Percentiles rank a stretch among this genome's conserved stretches.
These are phyloP conservation scores for Ceyx erithaca DNA, from an alignment of 2,797 vertebrate genomes.

Conservation along the genomic window DNA sequence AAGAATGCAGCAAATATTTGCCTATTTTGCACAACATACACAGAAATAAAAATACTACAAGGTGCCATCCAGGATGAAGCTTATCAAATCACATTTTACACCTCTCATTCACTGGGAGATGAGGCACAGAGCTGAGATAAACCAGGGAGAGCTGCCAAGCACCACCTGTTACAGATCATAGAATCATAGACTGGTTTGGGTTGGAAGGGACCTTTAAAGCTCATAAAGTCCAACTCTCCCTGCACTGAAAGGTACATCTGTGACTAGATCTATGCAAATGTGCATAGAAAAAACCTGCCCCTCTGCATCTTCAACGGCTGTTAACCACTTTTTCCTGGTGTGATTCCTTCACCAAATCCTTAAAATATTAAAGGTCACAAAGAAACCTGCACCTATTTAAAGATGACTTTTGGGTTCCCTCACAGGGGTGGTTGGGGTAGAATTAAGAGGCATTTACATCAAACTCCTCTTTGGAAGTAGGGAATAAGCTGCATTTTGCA, in stretches of 20 bases:
- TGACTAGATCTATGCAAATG: not conserved
- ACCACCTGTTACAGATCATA: not conserved
- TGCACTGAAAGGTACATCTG: not conserved
- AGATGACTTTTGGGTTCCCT: not conserved
- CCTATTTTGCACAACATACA: fast-evolving
- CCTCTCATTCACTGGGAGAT: fast-evolving
- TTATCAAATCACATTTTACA: not conserved
- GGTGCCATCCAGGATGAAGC: not conserved
- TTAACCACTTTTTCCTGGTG: not conserved
- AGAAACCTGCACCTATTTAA: not conserved
- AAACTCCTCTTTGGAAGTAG: not conserved
- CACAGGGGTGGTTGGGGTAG: not conserved
- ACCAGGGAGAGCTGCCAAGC: not conserved
- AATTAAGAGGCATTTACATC: not conserved
- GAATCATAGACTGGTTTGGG: not conserved
- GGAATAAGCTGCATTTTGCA: fast-evolving
- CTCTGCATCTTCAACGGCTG: fast-evolving
- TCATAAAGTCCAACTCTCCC: not conserved
- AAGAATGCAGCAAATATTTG: fast-evolving
- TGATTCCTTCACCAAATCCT: not conserved
- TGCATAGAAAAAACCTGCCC: not conserved
- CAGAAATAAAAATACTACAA: fast-evolving
- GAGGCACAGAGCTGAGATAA: not conserved
- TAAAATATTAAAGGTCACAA: not conserved
- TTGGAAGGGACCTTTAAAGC: not conserved